Evolutionary conservation across 2,113 vertebrate genomes (phyloP).

Genomic region (Daphoenositta chrysoptera): DNA sequence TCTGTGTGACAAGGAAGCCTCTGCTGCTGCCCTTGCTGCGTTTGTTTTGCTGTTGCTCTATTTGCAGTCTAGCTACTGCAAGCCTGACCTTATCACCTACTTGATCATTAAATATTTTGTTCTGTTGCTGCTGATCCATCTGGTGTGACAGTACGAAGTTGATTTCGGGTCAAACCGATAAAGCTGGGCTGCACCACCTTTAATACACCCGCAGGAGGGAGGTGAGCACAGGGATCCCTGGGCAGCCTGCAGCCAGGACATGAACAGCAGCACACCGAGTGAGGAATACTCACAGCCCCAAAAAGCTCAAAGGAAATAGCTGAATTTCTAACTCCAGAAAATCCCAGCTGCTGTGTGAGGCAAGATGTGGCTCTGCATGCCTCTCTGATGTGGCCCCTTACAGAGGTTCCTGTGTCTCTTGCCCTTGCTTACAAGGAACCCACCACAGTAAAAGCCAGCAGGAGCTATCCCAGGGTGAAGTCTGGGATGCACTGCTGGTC

Average conservation of each 20-base stretch:
- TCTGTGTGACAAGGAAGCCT: not conserved
- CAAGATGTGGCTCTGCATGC: not conserved
- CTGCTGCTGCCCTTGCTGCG: not conserved
- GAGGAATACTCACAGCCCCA: not conserved
- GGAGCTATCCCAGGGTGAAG: not conserved
- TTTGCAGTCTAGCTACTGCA: not conserved
- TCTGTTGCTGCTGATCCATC: not conserved
- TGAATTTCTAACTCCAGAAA: not conserved
- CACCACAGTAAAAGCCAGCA: not conserved
- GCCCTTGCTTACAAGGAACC: not conserved
- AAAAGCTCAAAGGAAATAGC: not conserved
- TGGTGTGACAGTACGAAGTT: not conserved
- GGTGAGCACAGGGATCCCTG: not conserved
- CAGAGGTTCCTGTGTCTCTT: not conserved
- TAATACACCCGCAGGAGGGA: not conserved
- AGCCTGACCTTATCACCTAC: not conserved
- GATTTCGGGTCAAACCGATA: not conserved
- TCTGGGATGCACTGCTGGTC: not conserved
- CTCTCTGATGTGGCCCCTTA: not conserved
- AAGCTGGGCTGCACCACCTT: not conserved
- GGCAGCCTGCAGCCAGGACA: not conserved
- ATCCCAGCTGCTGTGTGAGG: not conserved
- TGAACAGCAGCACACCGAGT: not conserved
- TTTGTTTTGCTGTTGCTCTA: not conserved
- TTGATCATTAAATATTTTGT: constrained; percentile 18